Evolutionary conservation across 2,113 vertebrate genomes (phyloP).

Genomic region (Xyrauchen texanus): DNA sequence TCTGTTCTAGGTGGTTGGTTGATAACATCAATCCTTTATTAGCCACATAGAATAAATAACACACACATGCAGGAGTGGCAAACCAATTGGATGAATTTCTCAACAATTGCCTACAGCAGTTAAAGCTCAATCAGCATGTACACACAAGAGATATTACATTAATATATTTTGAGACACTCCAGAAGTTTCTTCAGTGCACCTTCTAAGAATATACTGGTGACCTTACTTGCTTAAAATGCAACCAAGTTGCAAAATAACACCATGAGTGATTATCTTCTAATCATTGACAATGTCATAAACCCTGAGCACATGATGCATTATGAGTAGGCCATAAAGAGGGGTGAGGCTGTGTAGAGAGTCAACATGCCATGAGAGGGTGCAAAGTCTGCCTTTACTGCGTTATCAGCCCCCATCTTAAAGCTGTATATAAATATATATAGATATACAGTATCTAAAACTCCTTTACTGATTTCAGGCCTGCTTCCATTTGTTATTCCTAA

Average conservation of each 20-base stretch:
- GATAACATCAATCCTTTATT: conserved; percentile 33
- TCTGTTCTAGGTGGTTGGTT: conserved; percentile 35
- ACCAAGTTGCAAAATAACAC: conserved; percentile 31
- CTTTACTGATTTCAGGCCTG: not conserved
- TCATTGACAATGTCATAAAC: conserved; percentile 47
- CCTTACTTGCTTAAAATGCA: not conserved
- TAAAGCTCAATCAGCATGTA: not conserved
- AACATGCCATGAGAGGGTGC: conserved; percentile 43
- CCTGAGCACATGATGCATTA: conserved; percentile 32
- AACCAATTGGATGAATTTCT: no score
- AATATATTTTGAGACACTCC: not conserved
- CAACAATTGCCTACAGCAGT: no score
- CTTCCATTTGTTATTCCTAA: not conserved
- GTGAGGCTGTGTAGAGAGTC: conserved; percentile 44
- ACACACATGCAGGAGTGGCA: not conserved
- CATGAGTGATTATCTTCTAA: conserved; percentile 31
- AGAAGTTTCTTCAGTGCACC: not conserved
- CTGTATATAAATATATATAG: not conserved
- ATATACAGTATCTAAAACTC: not conserved
- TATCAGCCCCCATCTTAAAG: not conserved
- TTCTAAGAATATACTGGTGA: not conserved
- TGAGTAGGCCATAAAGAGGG: conserved; percentile 49
- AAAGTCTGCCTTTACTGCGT: conserved; percentile 43
- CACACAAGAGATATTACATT: not conserved
- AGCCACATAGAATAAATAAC: conserved; percentile 17